These are phyloP conservation scores for Zosterops lateralis DNA, from an alignment of 2,113 vertebrate genomes.

Conservation along the genomic window DNA sequence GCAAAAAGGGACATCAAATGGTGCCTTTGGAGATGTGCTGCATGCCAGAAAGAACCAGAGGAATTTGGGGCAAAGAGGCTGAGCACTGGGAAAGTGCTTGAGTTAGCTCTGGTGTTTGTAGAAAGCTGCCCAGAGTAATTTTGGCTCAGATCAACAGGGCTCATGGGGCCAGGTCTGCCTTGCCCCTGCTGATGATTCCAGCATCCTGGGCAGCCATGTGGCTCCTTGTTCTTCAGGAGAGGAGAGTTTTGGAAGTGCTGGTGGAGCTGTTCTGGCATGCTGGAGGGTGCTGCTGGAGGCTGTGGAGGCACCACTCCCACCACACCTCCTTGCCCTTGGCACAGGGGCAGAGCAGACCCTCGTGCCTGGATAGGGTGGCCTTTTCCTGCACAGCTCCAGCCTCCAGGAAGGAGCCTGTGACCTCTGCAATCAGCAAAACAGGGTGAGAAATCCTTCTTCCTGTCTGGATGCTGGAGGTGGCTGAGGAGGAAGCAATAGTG, in stretches of 20 bases:
- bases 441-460: conserved; percentile 18
- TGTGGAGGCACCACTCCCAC: not conserved
- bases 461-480: conserved; percentile 6
- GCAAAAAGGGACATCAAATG: not conserved
- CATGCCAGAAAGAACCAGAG: not conserved
- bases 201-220: not conserved
- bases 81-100: not conserved
- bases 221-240: not conserved
- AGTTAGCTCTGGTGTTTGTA: not conserved
- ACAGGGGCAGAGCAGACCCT: not conserved
- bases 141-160: not conserved
- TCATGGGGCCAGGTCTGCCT: not conserved
- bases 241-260: not conserved
- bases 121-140: not conserved
- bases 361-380: not conserved
- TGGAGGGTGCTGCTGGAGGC: not conserved
- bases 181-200: not conserved
- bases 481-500: conserved; percentile 2
- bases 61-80: not conserved
- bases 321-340: fast-evolving
- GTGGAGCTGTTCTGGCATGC: not conserved
- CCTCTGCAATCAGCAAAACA: not conserved
- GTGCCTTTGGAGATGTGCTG: not conserved
- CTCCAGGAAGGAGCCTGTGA: not conserved
- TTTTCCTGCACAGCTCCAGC: not conserved